A percentile compares a stretch with the other conserved stretches of the same genome.
These are phyloP conservation scores for Bellardia bayeri DNA, from an alignment of 2,888 invertebrate genomes.

Conservation along the genomic window DNA sequence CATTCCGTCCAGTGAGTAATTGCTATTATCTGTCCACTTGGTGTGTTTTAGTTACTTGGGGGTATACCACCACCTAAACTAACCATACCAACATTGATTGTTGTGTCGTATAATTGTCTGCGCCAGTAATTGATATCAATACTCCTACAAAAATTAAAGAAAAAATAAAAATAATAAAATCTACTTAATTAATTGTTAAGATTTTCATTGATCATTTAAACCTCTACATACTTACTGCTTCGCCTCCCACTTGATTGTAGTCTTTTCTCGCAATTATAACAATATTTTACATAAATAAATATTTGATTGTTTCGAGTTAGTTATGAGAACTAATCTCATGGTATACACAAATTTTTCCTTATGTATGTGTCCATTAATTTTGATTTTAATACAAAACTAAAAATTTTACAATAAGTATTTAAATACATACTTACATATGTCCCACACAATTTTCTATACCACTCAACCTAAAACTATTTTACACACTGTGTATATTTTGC, in stretches of 20 bases:
- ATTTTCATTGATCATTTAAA: constrained; percentile 64
- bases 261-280: background rate
- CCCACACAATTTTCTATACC: too few species aligned
- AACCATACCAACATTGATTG: constrained; percentile 45
- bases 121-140: constrained; percentile 59
- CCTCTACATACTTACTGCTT: background rate
- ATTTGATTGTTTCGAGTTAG: background rate
- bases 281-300: constrained; percentile 36
- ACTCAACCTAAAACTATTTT: background rate
- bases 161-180: constrained; percentile 26
- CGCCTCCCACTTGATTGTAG: background rate
- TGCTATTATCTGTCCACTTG: constrained; percentile 36
- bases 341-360: too few species aligned
- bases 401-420: too few species aligned
- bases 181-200: constrained; percentile 55
- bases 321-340: background rate
- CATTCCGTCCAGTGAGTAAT: constrained; percentile 23
- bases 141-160: constrained; percentile 46
- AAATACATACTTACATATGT: too few species aligned
- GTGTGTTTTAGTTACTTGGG: constrained; percentile 49
- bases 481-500: background rate
- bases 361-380: too few species aligned
- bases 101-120: constrained; percentile 61
- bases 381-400: too few species aligned
- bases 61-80: constrained; percentile 49